Percentiles rank a stretch among this genome's conserved stretches.
These are phyloP conservation scores for Mesorhabditis sp. DNA, from an alignment of 2,888 invertebrate genomes.

Conservation along the genomic window DNA sequence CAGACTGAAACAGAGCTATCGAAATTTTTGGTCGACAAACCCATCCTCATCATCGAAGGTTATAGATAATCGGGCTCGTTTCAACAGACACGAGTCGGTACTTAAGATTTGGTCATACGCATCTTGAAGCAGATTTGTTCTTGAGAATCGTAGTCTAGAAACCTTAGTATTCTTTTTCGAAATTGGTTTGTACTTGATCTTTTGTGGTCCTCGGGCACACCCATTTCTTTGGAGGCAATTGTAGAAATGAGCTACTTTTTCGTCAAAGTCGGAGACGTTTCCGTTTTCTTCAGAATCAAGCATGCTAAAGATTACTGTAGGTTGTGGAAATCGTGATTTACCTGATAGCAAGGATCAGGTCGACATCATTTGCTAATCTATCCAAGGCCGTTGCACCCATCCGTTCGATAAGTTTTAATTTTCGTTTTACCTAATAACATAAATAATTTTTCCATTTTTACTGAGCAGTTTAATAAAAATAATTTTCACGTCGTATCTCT, in stretches of 20 bases:
- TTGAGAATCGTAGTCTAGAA: constrained; percentile 79
- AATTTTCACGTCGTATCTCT: too few species aligned
- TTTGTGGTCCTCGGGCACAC: constrained; percentile 92
- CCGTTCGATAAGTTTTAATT: constrained; percentile 32
- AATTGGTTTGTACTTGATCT: constrained; percentile 73
- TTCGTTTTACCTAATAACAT: constrained; percentile 26
- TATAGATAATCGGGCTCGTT: constrained; percentile 88
- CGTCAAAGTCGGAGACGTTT: constrained; percentile 14
- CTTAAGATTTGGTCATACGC: constrained; percentile 94
- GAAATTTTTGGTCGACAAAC: constrained; percentile 33
- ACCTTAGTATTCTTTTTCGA: background rate
- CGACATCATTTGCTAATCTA: constrained; percentile 83
- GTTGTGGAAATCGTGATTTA: constrained; percentile 9
- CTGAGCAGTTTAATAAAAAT: too few species aligned
- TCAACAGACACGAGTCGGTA: constrained; percentile 87
- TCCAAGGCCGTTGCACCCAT: constrained; percentile 72
- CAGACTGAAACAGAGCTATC: constrained; percentile 61
- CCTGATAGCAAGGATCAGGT: constrained; percentile 78
- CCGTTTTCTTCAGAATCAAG: constrained; percentile 19
- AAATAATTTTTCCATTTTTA: background rate
- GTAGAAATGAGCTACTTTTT: constrained; percentile 85
- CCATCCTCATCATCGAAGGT: constrained; percentile 83
- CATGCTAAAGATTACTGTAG: constrained; percentile 16
- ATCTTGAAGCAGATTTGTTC: constrained; percentile 88
- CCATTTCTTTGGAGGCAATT: constrained; percentile 90